These are phyloP conservation scores for Tipula lateralis DNA, from an alignment of 2,888 invertebrate species.

Conservation along the genomic window DNA sequence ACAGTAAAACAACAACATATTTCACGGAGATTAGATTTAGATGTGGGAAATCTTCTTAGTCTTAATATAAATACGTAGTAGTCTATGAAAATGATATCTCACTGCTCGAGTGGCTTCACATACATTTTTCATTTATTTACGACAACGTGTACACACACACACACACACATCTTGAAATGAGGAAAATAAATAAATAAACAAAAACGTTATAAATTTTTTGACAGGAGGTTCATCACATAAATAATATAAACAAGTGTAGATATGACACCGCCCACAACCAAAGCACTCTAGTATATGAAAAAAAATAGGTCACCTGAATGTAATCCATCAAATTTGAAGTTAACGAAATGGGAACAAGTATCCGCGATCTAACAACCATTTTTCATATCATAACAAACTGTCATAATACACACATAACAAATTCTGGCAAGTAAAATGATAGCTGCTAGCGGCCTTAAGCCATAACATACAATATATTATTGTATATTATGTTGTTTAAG, in stretches of 20 bases:
- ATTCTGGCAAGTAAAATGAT: neutral
- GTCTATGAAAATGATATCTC: neutral
- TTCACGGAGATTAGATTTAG: neutral
- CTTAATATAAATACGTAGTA: neutral
- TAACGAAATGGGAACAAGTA: neutral
- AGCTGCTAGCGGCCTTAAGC: neutral
- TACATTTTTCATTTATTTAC: neutral
- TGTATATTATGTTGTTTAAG: neutral
- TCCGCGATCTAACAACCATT: neutral
- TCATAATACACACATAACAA: neutral
- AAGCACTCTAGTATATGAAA: neutral
- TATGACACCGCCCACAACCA: neutral
- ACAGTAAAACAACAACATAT: neutral
- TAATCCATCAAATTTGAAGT: neutral
- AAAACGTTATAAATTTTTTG: neutral
- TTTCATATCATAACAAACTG: neutral
- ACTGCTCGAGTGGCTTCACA: neutral
- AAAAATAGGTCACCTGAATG: neutral
- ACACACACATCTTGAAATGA: neutral
- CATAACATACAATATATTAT: neutral
- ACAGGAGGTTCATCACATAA: neutral
- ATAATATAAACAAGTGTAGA: neutral
- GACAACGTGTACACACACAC: neutral
- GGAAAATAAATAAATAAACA: neutral
- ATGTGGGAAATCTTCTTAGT: neutral